phyloP scores from a whole-genome alignment of 2,888 invertebrate species.

The Parapristionchus giblindavisi region DNA sequence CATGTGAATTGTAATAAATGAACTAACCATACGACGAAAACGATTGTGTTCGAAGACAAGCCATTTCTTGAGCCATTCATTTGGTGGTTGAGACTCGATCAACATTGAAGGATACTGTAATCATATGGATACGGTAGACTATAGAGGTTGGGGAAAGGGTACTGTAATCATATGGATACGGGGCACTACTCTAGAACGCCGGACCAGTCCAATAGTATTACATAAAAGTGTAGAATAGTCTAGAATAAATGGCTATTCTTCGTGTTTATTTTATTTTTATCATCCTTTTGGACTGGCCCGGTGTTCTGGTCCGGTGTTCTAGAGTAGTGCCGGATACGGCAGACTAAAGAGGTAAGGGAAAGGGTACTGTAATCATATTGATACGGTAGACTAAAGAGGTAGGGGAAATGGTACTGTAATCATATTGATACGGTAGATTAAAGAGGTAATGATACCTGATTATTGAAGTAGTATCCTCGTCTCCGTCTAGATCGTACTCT shows the following conservation, averaged over 20 bases:
- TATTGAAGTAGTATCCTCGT: constrained; percentile 22
- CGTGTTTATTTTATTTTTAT: too few relatives aligned
- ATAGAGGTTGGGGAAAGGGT: neutral
- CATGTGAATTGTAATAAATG: too few relatives aligned
- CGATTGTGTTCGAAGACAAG: constrained; percentile 67
- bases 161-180: neutral
- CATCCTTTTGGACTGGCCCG: too few relatives aligned
- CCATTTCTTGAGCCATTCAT: constrained; percentile 63
- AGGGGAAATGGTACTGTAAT: neutral
- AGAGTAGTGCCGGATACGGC: too few relatives aligned
- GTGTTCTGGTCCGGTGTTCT: too few relatives aligned
- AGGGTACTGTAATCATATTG: neutral
- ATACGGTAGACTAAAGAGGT: neutral
- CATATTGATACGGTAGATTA: neutral
- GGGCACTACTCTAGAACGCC: neutral
- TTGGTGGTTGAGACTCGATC: constrained; percentile 60
- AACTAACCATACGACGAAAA: constrained; percentile 64
- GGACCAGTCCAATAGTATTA: neutral
- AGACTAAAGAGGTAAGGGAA: neutral
- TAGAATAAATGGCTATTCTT: too few relatives aligned
- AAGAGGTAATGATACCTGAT: constrained; percentile 7
- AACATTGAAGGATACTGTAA: constrained; percentile 44
- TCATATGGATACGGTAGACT: neutral
- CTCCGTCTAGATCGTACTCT: constrained; percentile 2
- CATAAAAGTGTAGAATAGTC: too few relatives aligned